Evolutionary conservation across 2,888 invertebrate genomes (phyloP), one percentile per base, ranked within the genome.

Genomic region (Orchestes rusci): DNA sequence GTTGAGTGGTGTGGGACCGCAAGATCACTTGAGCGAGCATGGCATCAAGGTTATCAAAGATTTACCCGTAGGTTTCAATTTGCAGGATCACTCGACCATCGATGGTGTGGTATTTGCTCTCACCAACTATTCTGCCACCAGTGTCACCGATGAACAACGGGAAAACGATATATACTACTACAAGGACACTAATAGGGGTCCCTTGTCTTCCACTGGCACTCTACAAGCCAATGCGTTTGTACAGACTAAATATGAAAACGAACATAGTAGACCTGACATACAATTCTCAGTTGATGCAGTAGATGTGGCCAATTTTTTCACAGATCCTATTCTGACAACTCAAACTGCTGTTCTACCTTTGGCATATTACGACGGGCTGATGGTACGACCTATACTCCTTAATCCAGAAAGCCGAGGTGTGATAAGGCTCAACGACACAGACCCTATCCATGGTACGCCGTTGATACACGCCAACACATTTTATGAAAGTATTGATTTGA

Each of bases 81-180:
- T 87, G 1, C 84, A 84, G 59, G 82, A 86, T 58, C 86, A 87
- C 58, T 73, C 83, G 0, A 83, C 84, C 1, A 73, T 76, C 4
- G 76, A 77, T 54, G 76, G 74, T 2, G 65, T 79, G 2, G 57
- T 76, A 1, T 62, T 79, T 45, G 70, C 71, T 1, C 58, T 82
- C 10, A 70, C 72, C 1, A 78, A 79, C 55, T 69, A 73, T 61
- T 73, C 76, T 1, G 68, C 75, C 0, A 77, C 77, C 3, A 55
- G 64, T 39, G 66, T 72, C 1, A 56, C 55, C 51, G 63, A 63
- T 13, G 57, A 70, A 4, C 63, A 73, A 57, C 56, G 72, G 17
- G 48, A 69, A 17, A 51, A 65, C 28, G 74, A 76, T 60, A 53
- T 75, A 4, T 63, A 68, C 29, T 58, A 68, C 31, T 75, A 71